phyloP scores from a whole-genome alignment of 2,888 invertebrate species.

The Octodonta nipae region DNA sequence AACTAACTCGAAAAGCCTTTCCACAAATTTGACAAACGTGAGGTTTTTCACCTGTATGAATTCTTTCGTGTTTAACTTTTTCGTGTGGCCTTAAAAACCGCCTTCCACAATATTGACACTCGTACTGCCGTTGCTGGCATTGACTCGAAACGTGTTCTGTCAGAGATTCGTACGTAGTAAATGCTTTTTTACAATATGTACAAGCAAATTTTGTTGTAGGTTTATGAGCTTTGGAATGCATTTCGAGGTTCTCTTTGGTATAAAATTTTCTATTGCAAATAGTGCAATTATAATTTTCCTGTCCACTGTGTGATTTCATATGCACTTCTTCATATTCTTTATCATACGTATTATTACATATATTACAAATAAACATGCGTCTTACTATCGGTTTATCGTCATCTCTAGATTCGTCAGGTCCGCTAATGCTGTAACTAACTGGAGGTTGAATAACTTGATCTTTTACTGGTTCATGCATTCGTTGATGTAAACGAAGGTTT shows the following conservation, averaged over 20 bases:
- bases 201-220: slow-evolving; percentile 38
- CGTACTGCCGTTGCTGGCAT: slow-evolving; percentile 42
- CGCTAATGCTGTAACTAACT: slow-evolving; percentile 30
- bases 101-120: slow-evolving; percentile 58
- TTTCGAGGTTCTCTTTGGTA: slow-evolving; percentile 48
- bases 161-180: slow-evolving; percentile 26
- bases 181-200: slow-evolving; percentile 32
- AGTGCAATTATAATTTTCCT: slow-evolving; percentile 46
- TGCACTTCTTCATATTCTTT: slow-evolving; percentile 46
- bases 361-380: slow-evolving; percentile 28
- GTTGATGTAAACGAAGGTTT: slow-evolving; percentile 51
- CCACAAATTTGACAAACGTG: slow-evolving; percentile 68
- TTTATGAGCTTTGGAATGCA: slow-evolving; percentile 62
- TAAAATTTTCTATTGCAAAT: slow-evolving; percentile 62
- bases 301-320: slow-evolving; percentile 50
- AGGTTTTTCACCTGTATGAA: slow-evolving; percentile 69
- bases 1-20: slow-evolving; percentile 65
- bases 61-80: slow-evolving; percentile 73
- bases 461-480: slow-evolving; percentile 60
- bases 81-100: slow-evolving; percentile 63
- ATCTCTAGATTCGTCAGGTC: slow-evolving; percentile 20
- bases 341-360: slow-evolving; percentile 41
- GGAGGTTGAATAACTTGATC: slow-evolving; percentile 40
- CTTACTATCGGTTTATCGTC: slow-evolving; percentile 22
- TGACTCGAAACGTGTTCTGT: slow-evolving; percentile 27